Evolutionary conservation across 1,140 invertebrate genomes (phyloP).

Genomic region (Drosophila murphyi): DNA sequence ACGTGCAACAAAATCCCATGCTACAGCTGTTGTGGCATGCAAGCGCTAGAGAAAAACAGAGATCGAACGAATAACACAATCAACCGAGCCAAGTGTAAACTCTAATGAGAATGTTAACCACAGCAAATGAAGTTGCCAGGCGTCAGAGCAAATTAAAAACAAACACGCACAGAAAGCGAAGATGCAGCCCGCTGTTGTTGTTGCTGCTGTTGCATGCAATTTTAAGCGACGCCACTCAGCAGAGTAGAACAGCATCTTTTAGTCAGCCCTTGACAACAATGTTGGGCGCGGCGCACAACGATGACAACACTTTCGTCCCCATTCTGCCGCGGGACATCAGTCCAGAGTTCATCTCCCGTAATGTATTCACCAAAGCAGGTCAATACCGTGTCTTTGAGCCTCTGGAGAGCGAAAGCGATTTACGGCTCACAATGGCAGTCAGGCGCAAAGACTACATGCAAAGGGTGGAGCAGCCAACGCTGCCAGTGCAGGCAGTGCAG

Average conservation of each 20-base stretch:
- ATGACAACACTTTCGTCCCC: conserved; percentile 72
- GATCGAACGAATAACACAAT: conserved; percentile 6
- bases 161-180: conserved; percentile 73
- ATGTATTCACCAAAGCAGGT: conserved; percentile 77
- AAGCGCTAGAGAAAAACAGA: conserved; percentile 42
- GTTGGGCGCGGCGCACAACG: conserved; percentile 56
- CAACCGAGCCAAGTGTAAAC: conserved; percentile 11
- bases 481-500: not conserved
- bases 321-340: conserved; percentile 75
- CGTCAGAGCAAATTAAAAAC: conserved; percentile 63
- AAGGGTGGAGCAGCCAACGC: conserved; percentile 13
- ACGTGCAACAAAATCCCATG: conserved; percentile 29
- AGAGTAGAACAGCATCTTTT: conserved; percentile 21
- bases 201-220: conserved; percentile 30
- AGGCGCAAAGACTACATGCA: conserved; percentile 62
- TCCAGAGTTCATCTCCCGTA: conserved; percentile 78
- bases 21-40: conserved; percentile 49
- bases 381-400: conserved; percentile 81
- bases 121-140: conserved; percentile 32
- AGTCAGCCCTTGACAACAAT: conserved; percentile 72
- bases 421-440: conserved; percentile 63
- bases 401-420: conserved; percentile 68
- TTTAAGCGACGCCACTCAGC: conserved; percentile 7
- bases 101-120: conserved; percentile 67
- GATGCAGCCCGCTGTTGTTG: conserved; percentile 47